These are phyloP conservation scores for Acropternis orthonyx DNA, from an alignment of 2,797 vertebrate species.

Conservation along the genomic window DNA sequence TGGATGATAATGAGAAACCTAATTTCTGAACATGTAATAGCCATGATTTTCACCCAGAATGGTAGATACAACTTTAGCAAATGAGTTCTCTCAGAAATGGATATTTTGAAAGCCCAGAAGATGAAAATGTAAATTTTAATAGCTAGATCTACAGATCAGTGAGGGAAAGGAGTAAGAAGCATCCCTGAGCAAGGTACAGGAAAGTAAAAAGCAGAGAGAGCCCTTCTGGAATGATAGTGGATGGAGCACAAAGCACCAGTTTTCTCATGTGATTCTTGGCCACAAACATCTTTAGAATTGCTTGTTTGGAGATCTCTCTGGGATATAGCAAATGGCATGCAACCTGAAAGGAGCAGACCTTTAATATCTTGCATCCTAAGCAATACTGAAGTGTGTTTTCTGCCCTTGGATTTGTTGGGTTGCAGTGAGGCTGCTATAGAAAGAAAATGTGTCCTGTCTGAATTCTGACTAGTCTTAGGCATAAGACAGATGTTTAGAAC, in stretches of 20 bases:
- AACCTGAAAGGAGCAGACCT: not conserved
- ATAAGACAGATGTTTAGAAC: not conserved
- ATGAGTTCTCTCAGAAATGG: not conserved
- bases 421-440: not conserved
- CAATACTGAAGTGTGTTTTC: not conserved
- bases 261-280: not conserved
- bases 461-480: not conserved
- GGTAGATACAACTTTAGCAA: not conserved
- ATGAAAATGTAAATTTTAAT: not conserved
- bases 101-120: not conserved
- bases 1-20: not conserved
- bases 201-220: not conserved
- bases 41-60: not conserved
- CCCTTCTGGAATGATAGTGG: not conserved
- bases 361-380: not conserved
- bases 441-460: not conserved
- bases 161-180: not conserved
- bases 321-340: not conserved
- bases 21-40: not conserved
- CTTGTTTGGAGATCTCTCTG: not conserved
- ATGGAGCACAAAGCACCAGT: not conserved
- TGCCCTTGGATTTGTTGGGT: not conserved
- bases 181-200: not conserved
- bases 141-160: not conserved
- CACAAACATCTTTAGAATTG: not conserved